Conservation (phyloP, 2,888 invertebrate species). For the Patella depressa region DNA sequence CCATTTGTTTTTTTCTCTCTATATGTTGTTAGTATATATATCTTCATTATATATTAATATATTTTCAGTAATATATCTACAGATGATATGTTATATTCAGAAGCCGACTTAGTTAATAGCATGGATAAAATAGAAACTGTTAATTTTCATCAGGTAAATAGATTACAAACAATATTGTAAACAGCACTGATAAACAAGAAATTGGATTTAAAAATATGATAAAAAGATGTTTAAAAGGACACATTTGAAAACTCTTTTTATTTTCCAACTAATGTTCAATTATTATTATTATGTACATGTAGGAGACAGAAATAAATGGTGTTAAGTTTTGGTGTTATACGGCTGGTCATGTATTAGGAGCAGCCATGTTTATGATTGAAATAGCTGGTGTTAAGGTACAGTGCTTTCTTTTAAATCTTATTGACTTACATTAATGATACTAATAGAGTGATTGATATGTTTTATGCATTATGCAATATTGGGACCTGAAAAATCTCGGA, state of each 20-base stretch:
- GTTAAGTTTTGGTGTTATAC: constrained; percentile 97
- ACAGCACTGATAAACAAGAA: not conserved
- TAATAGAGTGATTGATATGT: too few species aligned
- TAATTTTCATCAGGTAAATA: constrained; percentile 81
- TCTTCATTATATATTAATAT: not conserved
- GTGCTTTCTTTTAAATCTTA: not conserved
- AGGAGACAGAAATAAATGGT: constrained; percentile 96
- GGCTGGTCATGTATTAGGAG: constrained; percentile 98
- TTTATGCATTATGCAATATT: too few species aligned
- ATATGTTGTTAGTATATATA: not conserved
- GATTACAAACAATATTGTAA: not conserved
- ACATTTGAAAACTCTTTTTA: too few species aligned
- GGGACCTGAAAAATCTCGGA: too few species aligned
- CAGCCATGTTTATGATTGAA: constrained; percentile 99
- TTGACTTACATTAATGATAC: not conserved
- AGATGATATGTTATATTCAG: constrained; percentile 83
- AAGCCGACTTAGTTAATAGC: constrained; percentile 95
- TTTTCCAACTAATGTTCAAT: constrained; percentile 5
- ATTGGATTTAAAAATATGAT: not conserved
- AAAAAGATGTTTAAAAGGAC: not conserved
- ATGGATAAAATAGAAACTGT: constrained; percentile 99
- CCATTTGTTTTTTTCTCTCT: too few species aligned
- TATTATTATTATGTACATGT: constrained; percentile 44
- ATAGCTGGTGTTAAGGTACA: constrained; percentile 93
- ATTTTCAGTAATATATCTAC: constrained; percentile 89